A percentile compares a stretch with the other conserved stretches of the same genome.
These are phyloP conservation scores for Ommatoiulus sabulosus DNA, from an alignment of 2,888 invertebrate genomes.

Conservation along the genomic window DNA sequence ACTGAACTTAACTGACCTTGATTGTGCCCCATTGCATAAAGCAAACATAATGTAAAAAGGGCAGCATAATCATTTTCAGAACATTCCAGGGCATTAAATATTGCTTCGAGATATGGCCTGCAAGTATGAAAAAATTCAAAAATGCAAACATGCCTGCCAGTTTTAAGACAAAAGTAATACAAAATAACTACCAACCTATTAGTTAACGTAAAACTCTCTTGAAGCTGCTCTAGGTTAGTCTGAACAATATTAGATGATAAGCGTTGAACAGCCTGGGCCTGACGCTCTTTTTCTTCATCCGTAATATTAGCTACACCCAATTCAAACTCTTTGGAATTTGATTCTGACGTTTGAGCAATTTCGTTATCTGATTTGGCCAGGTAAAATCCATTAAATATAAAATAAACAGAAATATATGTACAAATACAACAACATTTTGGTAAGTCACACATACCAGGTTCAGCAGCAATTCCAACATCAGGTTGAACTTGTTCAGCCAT, in stretches of 20 bases:
- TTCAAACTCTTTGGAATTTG: not conserved
- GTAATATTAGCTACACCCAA: constrained; percentile 77
- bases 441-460: not conserved
- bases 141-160: not conserved
- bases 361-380: not conserved
- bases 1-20: constrained; percentile 75
- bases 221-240: constrained; percentile 63
- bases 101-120: constrained; percentile 88
- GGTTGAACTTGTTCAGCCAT: not conserved
- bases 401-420: not conserved
- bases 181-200: constrained; percentile 64
- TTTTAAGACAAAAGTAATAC: not conserved
- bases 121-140: not conserved
- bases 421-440: not conserved
- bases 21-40: constrained; percentile 94
- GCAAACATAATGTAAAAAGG: constrained; percentile 88
- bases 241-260: constrained; percentile 52
- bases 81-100: constrained; percentile 88
- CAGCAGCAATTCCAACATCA: constrained; percentile 20
- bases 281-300: constrained; percentile 90
- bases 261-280: constrained; percentile 64
- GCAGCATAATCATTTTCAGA: constrained; percentile 94
- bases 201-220: constrained; percentile 65
- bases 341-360: not conserved
- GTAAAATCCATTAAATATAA: constrained; percentile 46